Base-by-base conservation (phyloP, 2,888 invertebrate genomes). In the Serripes groenlandicus region DNA sequence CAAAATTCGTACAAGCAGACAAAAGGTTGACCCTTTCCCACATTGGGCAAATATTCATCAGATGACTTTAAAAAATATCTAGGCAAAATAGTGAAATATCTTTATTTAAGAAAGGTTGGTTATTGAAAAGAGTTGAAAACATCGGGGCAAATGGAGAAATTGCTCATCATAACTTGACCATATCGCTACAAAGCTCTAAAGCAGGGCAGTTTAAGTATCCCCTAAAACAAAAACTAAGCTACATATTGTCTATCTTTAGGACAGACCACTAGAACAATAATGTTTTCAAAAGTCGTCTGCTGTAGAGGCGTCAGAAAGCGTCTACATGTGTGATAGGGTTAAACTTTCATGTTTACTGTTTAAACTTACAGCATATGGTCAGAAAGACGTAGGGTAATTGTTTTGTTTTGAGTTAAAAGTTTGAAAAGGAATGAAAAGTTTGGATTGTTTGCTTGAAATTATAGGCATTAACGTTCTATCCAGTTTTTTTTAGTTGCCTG, bases 381-480 rank as follows among this genome's bases (percentile, higher is more conserved):
- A 42, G 66, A 66, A 37, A 66, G 42, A 66, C 42, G 26, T 28
- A 28, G 2, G 66, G 66, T 66, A 66, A 66, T 26, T 66, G 42
- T 23, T 28, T 66, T 37, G 4, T n/a, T 66, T 66, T 35, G 5
- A 23, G 28, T 60, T 49, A 42, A 49, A 21, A 4, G 60, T 60
- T 60, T 15, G 30, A 62, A 62, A 5, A 34, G 49, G n/a, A n/a
- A n/a, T n/a, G n/a, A n/a, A n/a, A n/a, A n/a, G n/a, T n/a, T n/a
- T n/a, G n/a, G n/a, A n/a, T 28, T 58, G 58, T 58, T 58, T 58
- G 58, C 58, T 58, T 58, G 58, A 58, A 58, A 21, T 28, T 58
- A 26, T n/a, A 58, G 15, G 26, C 15, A 28, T 58, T n/a, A 58
- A 28, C 3, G 23, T 54, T 5, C 54, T 54, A 11, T 54, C n/a